Conservation (phyloP, 1,140 invertebrate genomes). For the Stegodyphus mimosarum region DNA sequence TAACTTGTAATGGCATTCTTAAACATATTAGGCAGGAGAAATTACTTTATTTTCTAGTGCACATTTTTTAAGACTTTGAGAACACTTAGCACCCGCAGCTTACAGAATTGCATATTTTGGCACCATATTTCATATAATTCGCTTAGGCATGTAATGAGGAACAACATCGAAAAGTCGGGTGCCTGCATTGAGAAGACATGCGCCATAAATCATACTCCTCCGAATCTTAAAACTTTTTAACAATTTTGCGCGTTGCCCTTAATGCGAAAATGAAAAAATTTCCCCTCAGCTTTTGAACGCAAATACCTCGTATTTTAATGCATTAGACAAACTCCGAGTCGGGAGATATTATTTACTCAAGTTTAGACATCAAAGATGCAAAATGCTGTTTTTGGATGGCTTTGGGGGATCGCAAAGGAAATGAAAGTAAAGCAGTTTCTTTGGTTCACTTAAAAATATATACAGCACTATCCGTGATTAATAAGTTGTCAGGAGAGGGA, state of each 20-base stretch:
- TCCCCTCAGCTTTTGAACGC: neutral
- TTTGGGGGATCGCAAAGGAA: neutral
- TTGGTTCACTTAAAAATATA: neutral
- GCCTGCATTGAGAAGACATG: no score
- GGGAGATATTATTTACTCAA: neutral
- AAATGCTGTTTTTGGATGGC: neutral
- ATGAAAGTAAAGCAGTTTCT: conserved; percentile 5
- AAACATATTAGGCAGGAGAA: no score
- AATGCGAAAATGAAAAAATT: conserved; percentile 25
- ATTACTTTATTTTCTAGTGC: no score
- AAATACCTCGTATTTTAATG: neutral
- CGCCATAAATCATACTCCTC: no score
- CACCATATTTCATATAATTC: no score
- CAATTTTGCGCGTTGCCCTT: neutral
- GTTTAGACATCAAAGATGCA: conserved; percentile 15
- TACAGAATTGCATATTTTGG: no score
- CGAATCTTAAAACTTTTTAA: conserved; percentile 19
- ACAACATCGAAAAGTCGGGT: no score
- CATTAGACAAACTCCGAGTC: neutral
- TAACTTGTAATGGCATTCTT: no score
- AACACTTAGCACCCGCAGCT: no score
- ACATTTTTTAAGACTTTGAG: no score
- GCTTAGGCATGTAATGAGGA: no score
- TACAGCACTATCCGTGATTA: neutral
- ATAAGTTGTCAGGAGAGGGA: neutral